Evolutionary conservation across 2,888 invertebrate genomes (phyloP).

Genomic region (Acanthosepion esculentum): DNA sequence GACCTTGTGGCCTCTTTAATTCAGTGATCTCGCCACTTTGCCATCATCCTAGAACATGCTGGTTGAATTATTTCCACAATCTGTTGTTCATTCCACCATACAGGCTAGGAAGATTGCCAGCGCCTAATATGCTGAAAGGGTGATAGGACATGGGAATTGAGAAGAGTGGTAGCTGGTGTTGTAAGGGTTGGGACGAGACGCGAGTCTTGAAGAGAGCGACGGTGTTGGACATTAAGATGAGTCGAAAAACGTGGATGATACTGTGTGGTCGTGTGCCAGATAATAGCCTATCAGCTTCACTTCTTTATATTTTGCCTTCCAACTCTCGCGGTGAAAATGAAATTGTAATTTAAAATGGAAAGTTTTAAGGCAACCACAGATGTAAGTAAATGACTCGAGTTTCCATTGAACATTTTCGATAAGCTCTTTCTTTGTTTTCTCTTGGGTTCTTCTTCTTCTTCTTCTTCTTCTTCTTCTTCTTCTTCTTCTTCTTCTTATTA

Average conservation of each 20-base stretch:
- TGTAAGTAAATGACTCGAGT: too few species aligned
- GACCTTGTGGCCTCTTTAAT: neutral
- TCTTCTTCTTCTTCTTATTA: too few species aligned
- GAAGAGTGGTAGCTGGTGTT: neutral
- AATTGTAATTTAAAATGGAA: too few species aligned
- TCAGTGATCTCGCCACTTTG: neutral
- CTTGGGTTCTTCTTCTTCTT: too few species aligned
- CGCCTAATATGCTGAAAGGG: neutral
- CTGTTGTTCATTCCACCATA: neutral
- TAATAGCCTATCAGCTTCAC: neutral
- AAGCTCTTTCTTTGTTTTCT: too few species aligned
- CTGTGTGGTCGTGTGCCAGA: neutral
- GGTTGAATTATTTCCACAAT: neutral
- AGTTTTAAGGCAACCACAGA: too few species aligned
- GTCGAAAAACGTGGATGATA: neutral
- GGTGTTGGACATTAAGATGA: neutral
- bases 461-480: too few species aligned
- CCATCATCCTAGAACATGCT: neutral
- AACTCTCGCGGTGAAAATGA: neutral
- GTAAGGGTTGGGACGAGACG: neutral
- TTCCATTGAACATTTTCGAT: too few species aligned
- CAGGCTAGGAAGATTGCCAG: neutral
- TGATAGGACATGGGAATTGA: conserved; percentile 1
- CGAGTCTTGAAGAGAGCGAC: neutral
- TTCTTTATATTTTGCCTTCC: neutral